phyloP scores from a whole-genome alignment of 1,140 invertebrate species.

The Lepidurus couesii region DNA sequence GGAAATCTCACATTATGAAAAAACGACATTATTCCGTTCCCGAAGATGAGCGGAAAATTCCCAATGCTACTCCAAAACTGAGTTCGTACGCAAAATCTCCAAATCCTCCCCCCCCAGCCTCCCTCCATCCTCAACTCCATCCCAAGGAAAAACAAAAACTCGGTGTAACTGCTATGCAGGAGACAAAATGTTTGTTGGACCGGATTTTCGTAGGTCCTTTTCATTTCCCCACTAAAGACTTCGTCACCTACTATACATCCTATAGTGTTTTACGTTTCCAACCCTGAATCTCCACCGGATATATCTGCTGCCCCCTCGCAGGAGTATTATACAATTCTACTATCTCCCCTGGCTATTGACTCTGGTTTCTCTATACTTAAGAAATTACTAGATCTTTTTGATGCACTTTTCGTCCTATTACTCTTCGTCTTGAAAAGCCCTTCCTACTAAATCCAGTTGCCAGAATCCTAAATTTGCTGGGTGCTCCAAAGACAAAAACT shows the following conservation, averaged over 20 bases:
- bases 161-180: slow-evolving; percentile 20
- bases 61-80: not conserved
- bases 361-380: not conserved
- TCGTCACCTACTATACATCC: not conserved
- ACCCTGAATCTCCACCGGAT: not conserved
- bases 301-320: not conserved
- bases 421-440: slow-evolving; percentile 3
- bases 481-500: not conserved
- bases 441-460: not conserved
- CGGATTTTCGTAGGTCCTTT: slow-evolving; percentile 13
- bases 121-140: not conserved
- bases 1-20: not conserved
- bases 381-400: not conserved
- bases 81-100: not conserved
- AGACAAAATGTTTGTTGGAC: slow-evolving; percentile 8
- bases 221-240: slow-evolving; percentile 4
- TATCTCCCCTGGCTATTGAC: not conserved
- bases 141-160: not conserved
- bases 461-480: not conserved
- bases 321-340: not conserved
- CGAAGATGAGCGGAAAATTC: not conserved
- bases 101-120: not conserved
- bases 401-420: not conserved
- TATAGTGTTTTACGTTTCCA: slow-evolving; percentile 3
- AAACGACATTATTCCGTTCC: slow-evolving; percentile 25